These are phyloP conservation scores for Teleogryllus oceanicus DNA, from an alignment of 2,888 invertebrate species.

Conservation along the genomic window DNA sequence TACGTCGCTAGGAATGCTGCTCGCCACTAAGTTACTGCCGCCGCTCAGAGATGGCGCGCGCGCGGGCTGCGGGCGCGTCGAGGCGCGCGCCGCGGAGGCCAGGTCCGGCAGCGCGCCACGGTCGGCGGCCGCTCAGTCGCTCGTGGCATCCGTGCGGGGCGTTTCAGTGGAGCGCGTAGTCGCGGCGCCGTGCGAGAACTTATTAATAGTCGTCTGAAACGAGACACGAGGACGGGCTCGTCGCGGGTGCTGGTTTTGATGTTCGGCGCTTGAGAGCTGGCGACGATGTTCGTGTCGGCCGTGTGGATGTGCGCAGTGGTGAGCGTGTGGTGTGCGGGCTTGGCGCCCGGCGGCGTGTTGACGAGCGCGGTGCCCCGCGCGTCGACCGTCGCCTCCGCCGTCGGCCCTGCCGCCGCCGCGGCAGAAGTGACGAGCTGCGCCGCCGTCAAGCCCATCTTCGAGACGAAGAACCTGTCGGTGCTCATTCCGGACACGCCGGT, in stretches of 20 bases:
- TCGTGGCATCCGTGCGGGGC: not conserved
- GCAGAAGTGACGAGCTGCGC: slow-evolving; percentile 28
- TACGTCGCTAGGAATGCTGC: too few species aligned
- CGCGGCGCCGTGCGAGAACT: too few species aligned
- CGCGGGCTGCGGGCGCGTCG: not conserved
- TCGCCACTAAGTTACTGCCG: too few species aligned
- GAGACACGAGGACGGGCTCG: not conserved
- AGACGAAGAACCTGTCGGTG: slow-evolving; percentile 42
- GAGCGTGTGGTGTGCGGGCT: not conserved
- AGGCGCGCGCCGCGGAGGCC: not conserved
- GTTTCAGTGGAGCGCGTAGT: too few species aligned
- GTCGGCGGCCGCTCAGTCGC: not conserved
- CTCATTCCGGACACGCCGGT: slow-evolving; percentile 35
- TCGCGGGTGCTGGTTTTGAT: not conserved
- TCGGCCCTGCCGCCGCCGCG: not conserved
- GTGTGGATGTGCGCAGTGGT: slow-evolving; percentile 6
- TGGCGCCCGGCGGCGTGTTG: too few species aligned
- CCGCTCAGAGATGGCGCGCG: not conserved
- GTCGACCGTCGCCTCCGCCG: not conserved
- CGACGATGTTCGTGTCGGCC: not conserved
- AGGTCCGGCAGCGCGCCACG: not conserved
- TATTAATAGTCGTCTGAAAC: not conserved
- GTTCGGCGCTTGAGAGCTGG: not conserved
- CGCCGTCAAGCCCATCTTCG: slow-evolving; percentile 42
- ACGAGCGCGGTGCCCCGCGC: not conserved